Evolutionary conservation across 2,797 vertebrate genomes (phyloP).

Genomic region (Monodelphis domestica): DNA sequence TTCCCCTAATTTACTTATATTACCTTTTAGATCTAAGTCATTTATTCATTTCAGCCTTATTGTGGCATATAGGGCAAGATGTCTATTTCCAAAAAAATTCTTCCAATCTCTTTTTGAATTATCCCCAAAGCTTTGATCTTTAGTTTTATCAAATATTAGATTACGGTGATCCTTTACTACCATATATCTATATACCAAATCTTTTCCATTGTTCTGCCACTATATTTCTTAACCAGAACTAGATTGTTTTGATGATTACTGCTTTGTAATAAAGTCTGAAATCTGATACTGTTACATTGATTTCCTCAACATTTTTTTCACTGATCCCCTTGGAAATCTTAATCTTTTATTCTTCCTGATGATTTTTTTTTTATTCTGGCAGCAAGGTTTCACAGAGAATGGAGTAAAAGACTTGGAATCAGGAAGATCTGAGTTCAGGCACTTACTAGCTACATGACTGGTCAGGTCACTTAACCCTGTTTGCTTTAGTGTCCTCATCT

Average conservation of each 20-base stretch:
- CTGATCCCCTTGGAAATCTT: background rate
- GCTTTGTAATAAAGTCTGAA: background rate
- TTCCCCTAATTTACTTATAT: background rate
- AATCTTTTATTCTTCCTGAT: background rate
- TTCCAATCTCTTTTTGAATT: background rate
- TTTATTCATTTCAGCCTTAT: background rate
- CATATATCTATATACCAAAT: background rate
- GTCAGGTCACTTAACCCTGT: background rate
- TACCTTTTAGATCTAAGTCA: background rate
- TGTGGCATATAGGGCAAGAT: too few relatives aligned
- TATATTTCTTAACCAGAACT: background rate
- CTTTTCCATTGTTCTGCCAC: background rate
- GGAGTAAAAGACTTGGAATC: background rate
- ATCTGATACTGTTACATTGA: background rate
- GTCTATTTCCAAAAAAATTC: background rate
- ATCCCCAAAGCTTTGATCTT: background rate
- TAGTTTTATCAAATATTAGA: background rate
- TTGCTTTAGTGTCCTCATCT: background rate
- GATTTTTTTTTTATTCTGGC: background rate
- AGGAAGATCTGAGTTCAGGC: background rate
- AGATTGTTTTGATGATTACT: background rate
- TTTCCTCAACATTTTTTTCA: background rate
- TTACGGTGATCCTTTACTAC: background rate
- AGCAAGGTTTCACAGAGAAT: background rate
- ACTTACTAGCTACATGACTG: background rate